Percentiles rank a stretch among this genome's conserved stretches.
phyloP scores from a whole-genome alignment of 2,888 invertebrate genomes.

The Catocala fraxini region DNA sequence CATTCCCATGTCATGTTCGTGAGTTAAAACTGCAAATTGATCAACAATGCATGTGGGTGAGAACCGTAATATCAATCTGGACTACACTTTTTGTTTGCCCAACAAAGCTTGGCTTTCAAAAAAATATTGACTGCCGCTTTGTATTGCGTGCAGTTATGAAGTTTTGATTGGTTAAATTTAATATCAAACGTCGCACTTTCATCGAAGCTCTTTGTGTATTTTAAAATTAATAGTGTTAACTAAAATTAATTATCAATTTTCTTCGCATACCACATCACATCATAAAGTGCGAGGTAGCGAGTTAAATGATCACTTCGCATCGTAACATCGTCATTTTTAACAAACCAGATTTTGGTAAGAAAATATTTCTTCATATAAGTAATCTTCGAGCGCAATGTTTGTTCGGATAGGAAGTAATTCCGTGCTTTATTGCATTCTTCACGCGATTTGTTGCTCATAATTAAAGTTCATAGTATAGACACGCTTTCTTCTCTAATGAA shows the following conservation, averaged over 20 bases:
- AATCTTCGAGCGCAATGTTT: slow-evolving; percentile 61
- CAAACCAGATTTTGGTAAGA: slow-evolving; percentile 22
- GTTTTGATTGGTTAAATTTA: slow-evolving; percentile 18
- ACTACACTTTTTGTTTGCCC: slow-evolving; percentile 45
- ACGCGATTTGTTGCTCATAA: slow-evolving; percentile 73
- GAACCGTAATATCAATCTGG: slow-evolving; percentile 50
- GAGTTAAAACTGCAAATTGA: slow-evolving; percentile 53
- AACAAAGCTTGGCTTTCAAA: slow-evolving; percentile 50
- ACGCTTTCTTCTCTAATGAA: slow-evolving; percentile 74
- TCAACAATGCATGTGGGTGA: slow-evolving; percentile 56
- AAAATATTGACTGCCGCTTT: slow-evolving; percentile 45
- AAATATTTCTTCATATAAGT: slow-evolving; percentile 41
- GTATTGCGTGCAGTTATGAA: slow-evolving; percentile 17
- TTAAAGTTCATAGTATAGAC: slow-evolving; percentile 71
- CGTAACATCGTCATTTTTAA: slow-evolving; percentile 37
- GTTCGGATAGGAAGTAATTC: slow-evolving; percentile 76
- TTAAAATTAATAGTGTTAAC: slow-evolving; percentile 24
- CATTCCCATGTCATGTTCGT: slow-evolving; percentile 63
- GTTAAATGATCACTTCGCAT: slow-evolving; percentile 38
- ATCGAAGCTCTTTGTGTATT: slow-evolving; percentile 28
- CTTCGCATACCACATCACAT: slow-evolving; percentile 32
- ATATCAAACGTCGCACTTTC: slow-evolving; percentile 34
- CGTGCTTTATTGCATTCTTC: slow-evolving; percentile 79
- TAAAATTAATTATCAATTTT: slow-evolving; percentile 39
- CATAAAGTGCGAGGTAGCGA: slow-evolving; percentile 21